Evolutionary conservation across 2,797 vertebrate species (phyloP).

Genomic region (Schizothorax lantsangensis): DNA sequence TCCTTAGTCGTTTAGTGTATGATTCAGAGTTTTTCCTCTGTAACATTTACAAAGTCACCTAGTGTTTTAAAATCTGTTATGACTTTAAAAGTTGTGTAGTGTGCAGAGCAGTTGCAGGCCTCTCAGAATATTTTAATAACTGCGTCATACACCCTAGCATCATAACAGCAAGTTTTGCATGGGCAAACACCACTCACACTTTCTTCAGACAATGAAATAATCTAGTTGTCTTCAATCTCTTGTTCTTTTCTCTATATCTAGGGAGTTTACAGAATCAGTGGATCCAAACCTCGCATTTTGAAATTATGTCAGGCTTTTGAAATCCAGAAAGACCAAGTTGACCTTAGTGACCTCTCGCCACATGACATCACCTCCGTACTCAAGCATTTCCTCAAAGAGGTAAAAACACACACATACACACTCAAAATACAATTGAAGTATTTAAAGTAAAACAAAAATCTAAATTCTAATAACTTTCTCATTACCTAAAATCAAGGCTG

Average conservation of each 20-base stretch:
- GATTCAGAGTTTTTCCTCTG: too few species aligned
- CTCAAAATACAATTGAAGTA: background rate
- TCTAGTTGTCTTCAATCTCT: background rate
- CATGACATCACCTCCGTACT: conserved; percentile 91
- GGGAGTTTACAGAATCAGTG: conserved; percentile 94
- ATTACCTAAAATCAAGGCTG: background rate
- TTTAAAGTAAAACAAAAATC: background rate
- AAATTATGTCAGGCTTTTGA: conserved; percentile 92
- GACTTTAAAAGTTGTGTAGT: background rate
- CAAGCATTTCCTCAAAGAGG: conserved; percentile 94
- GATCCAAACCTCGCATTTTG: conserved; percentile 89
- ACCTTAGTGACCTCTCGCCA: conserved; percentile 89
- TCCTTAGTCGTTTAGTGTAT: too few species aligned
- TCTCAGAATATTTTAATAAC: background rate
- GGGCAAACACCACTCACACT: background rate
- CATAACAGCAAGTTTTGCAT: too few species aligned
- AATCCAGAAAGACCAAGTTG: conserved; percentile 84
- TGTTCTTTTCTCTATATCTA: conserved; percentile 61
- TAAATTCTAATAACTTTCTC: background rate
- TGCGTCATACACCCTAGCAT: background rate
- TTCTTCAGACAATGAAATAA: background rate
- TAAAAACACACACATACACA: conserved; percentile 59
- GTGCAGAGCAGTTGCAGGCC: background rate
- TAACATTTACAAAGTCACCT: background rate
- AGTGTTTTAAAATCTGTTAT: background rate